Evolutionary conservation across 2,888 invertebrate species (phyloP).

Genomic region (Anarsia innoxiella): DNA sequence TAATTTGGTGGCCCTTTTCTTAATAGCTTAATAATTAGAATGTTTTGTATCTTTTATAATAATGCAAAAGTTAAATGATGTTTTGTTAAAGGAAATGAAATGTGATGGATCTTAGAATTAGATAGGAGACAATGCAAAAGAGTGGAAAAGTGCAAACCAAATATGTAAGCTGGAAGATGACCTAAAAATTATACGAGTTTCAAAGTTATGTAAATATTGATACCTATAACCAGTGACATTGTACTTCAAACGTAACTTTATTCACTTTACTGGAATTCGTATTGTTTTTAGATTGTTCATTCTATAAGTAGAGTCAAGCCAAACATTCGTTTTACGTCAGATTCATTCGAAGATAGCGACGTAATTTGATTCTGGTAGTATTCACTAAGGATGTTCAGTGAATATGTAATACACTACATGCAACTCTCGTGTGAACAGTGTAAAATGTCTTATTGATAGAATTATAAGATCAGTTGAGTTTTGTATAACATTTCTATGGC

Average conservation of each 20-base stretch:
- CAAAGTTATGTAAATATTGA: constrained; percentile 30
- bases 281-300: no score
- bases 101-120: constrained; percentile 66
- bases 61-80: constrained; percentile 51
- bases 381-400: constrained; percentile 10
- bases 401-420: constrained; percentile 5
- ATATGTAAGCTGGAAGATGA: no score
- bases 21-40: constrained; percentile 62
- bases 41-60: constrained; percentile 70
- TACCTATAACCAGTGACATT: constrained; percentile 17
- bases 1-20: constrained; percentile 48
- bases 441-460: constrained; percentile 19
- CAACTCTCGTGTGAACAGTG: constrained; percentile 16
- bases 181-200: constrained; percentile 23
- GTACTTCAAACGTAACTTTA: constrained; percentile 10
- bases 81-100: constrained; percentile 60
- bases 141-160: constrained; percentile 27
- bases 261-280: no score
- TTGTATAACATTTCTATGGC: constrained; percentile 69
- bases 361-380: constrained; percentile 2
- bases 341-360: no score
- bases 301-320: no score
- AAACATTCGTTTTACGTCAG: no score
- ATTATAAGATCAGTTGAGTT: constrained; percentile 58
- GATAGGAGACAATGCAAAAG: constrained; percentile 45